A percentile compares a stretch with the other conserved stretches of the same genome.
Evolutionary conservation across 1,140 invertebrate genomes (phyloP).

Genomic region (Atta cephalotes): DNA sequence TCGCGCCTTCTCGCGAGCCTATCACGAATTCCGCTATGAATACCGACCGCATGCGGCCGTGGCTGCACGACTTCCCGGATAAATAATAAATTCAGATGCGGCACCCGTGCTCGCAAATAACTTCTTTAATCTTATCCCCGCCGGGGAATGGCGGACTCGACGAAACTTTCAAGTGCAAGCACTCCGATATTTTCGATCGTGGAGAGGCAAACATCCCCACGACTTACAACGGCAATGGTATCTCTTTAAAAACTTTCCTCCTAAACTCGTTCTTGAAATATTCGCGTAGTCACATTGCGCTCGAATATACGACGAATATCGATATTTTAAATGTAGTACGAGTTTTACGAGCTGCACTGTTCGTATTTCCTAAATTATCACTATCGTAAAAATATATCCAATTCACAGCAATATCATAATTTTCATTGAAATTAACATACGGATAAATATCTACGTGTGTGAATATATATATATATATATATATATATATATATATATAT

Average conservation of each 20-base stretch:
- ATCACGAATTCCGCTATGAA: conserved; percentile 69
- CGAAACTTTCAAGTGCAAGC: conserved; percentile 67
- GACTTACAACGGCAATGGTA: neutral
- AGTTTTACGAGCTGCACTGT: conserved; percentile 9
- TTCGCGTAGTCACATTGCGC: conserved; percentile 13
- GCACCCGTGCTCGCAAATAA: conserved; percentile 69
- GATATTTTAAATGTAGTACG: conserved; percentile 25
- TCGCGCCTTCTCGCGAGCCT: conserved; percentile 47
- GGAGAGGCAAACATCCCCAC: neutral
- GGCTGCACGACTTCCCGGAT: conserved; percentile 51
- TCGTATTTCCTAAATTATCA: conserved; percentile 40
- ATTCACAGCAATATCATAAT: neutral
- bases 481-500: too few relatives aligned
- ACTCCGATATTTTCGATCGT: conserved; percentile 52
- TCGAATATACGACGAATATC: conserved; percentile 35
- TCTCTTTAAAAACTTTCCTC: conserved; percentile 43
- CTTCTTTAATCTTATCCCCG: conserved; percentile 70
- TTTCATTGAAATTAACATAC: conserved; percentile 26
- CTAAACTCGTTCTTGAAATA: conserved; percentile 30
- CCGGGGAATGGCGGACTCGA: conserved; percentile 30
- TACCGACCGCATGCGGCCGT: conserved; percentile 61
- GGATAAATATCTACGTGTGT: neutral
- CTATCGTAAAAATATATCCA: conserved; percentile 26
- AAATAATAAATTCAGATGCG: conserved; percentile 75
- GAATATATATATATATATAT: neutral